Evolutionary conservation across 2,888 invertebrate genomes (phyloP), one percentile per base, ranked within the genome.

Genomic region (Eilema griseolum): DNA sequence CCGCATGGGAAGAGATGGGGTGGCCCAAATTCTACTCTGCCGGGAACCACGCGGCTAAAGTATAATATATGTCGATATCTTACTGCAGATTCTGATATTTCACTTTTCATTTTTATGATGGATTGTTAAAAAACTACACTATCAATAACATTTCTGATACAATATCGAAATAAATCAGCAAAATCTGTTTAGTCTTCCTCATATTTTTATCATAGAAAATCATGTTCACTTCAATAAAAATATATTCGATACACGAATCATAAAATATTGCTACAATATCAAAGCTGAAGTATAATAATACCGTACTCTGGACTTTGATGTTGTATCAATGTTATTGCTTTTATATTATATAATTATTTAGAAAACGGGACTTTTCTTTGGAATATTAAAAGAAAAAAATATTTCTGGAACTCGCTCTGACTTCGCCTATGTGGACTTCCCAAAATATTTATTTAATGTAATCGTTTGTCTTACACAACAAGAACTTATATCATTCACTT

Each of bases 221-320:
- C 14, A 33, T 61, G 14, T 61, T 61, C 31, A 61, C 23, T 61
- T 0, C 37, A 61, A 61, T 14, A 61, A 23, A 61, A 61, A 61
- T 33, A 31, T 37, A 37, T 61, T 61, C 23, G 24, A 61, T 16
- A 61, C 24, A 52, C 20, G 52, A n/a, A 52, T 23, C 16, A 61
- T 14, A 61, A 37, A 37, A 61, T 12, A 61, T 33, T 37, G 23
- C 33, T 61, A 23, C n/a, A 61, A 14, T 16, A 7, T 61, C 61
- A 61, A 61, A 61, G 33, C 23, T 37, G 24, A 24, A 61, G 16
- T 61, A 61, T 24, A 7, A 61, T 23, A 61, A 61, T 60, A 33
- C 5, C 8, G 5, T 24, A 37, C 8, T 33, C 23, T 23, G 24
- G 16, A 37, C 61, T 62, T 37, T 62, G 37, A 61, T 37, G 23